Conservation (phyloP, 2,888 invertebrate genomes). For the Eristalinus aeneus region DNA sequence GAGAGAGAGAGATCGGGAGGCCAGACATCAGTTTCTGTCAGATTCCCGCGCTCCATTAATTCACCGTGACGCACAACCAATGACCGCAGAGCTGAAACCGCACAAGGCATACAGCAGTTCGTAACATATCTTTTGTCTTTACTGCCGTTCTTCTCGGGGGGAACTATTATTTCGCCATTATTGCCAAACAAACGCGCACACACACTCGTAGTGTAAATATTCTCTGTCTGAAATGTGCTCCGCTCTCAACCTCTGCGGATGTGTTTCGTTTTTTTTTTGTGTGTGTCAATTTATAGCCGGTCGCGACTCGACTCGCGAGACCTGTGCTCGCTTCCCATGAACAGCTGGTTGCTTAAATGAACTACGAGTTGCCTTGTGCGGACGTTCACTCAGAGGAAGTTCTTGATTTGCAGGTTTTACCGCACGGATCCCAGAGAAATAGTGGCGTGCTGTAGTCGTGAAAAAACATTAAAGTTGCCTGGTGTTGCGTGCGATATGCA, state of each 20-base stretch:
- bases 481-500: too few relatives aligned
- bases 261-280: constrained; percentile 18
- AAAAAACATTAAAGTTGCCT: constrained; percentile 43
- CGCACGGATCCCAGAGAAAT: constrained; percentile 48
- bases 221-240: constrained; percentile 41
- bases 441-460: constrained; percentile 41
- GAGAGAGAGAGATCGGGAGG: too few relatives aligned
- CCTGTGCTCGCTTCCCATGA: constrained; percentile 57
- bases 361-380: constrained; percentile 56
- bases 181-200: constrained; percentile 64
- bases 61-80: constrained; percentile 53
- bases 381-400: constrained; percentile 43
- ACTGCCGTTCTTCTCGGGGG: constrained; percentile 35
- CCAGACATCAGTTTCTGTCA: neutral
- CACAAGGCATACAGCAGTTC: neutral
- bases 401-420: constrained; percentile 30
- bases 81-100: constrained; percentile 55
- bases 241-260: constrained; percentile 34
- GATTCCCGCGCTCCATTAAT: constrained; percentile 65
- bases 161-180: constrained; percentile 68
- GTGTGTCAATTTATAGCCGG: constrained; percentile 60
- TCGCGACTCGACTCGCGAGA: constrained; percentile 40
- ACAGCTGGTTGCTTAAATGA: constrained; percentile 45
- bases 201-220: constrained; percentile 14
- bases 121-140: constrained; percentile 65